Base-by-base conservation (phyloP, 2,888 invertebrate species). In the Euplagia quadripunctaria region DNA sequence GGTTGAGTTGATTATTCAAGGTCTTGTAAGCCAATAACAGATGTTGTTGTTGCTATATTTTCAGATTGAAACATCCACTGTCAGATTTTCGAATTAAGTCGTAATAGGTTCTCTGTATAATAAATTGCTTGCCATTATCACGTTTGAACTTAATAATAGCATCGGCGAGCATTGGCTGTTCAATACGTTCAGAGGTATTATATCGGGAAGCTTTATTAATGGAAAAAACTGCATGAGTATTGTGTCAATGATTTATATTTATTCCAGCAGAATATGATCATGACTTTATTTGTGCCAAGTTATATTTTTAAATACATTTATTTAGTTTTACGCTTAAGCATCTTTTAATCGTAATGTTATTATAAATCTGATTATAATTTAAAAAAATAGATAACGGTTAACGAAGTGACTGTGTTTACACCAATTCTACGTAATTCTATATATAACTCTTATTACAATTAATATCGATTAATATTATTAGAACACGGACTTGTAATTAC, bases 31-130 rank as follows among this genome's bases (percentile, higher is more conserved):
- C 20, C 16, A 31, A 64, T 9, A 2, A 43, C n/a, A 66, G 20
- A 12, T 31, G 42, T 8, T 41, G 12, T 43, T 31, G 31, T 31
- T 31, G 31, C 2, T 68, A 42, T 51, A 52, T 66, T 43, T 41
- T 46, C 55, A 64, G 31, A 68, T 64, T 31, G 12, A 43, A 16
- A 75, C 52, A 49, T 43, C 43, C 46, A 58, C 31, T 63, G 42
- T 73, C 61, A 63, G 61, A 73, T 73, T 73, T 73, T 73, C 61
- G 66, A 67, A 63, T 73, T 66, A 70, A 73, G 43, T 61, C 70
- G 41, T 42, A 70, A 73, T 70, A 61, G 70, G 72, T 70, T 68
- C 55, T 58, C 70, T 70, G 72, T 71, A 72, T 68, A 52, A 70
- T 68, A 70, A 74, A 70, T 72, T 70, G 64, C 61, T 63, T 41